Conservation (phyloP, 2,113 vertebrate species). For the Australoheros scitulus region DNA sequence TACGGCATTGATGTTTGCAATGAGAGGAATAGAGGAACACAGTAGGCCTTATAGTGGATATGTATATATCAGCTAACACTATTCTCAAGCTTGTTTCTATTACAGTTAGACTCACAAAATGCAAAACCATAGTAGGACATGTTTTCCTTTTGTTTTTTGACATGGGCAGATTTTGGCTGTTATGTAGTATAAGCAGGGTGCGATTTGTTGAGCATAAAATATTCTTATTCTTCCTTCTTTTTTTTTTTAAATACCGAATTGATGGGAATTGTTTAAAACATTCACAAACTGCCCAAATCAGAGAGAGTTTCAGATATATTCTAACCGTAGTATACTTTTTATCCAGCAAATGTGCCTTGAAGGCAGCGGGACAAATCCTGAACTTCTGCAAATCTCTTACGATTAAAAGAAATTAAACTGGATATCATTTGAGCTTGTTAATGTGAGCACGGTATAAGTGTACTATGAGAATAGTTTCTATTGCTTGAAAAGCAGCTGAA, state of each 20-base stretch:
- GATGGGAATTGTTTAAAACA: not conserved
- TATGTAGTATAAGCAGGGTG: constrained; percentile 23
- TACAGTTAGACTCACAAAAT: constrained; percentile 18
- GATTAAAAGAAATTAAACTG: not conserved
- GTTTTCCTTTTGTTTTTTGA: not conserved
- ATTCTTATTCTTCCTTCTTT: not conserved
- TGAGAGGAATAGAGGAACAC: constrained; percentile 15
- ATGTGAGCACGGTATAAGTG: not conserved
- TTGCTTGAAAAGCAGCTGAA: not conserved
- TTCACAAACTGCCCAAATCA: not conserved
- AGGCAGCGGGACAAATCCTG: not conserved
- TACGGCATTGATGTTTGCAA: constrained; percentile 64
- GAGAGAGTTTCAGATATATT: not conserved
- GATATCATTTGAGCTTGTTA: not conserved
- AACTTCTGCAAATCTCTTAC: not conserved
- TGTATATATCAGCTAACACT: constrained; percentile 53
- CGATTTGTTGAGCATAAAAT: constrained; percentile 7
- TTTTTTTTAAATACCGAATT: fast-evolving
- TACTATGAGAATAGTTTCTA: not conserved
- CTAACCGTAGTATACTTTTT: not conserved
- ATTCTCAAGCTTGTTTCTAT: constrained; percentile 37
- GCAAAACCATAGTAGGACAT: constrained; percentile 6
- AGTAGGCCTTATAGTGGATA: constrained; percentile 31
- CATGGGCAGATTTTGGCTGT: constrained; percentile 8
- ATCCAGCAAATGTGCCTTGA: not conserved